phyloP scores from a whole-genome alignment of 2,888 invertebrate genomes.

The Zele albiditarsus region DNA sequence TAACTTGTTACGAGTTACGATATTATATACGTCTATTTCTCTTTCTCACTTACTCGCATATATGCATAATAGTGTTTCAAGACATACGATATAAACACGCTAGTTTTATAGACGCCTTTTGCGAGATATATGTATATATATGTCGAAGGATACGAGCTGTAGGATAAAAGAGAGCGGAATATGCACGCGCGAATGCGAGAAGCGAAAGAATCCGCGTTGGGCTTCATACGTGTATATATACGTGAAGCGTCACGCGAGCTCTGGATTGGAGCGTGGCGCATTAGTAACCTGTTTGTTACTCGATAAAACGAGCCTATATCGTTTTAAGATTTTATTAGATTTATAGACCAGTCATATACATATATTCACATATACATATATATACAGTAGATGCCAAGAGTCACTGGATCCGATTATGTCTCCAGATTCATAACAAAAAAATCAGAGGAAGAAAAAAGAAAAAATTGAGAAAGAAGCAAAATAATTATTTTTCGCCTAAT shows the following conservation, averaged over 20 bases:
- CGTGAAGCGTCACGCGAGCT: conserved; percentile 57
- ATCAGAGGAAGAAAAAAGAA: no score
- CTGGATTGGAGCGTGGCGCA: conserved; percentile 59
- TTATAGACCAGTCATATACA: conserved; percentile 61
- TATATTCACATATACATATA: conserved; percentile 2
- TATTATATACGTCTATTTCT: conserved; percentile 14
- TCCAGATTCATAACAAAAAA: background rate
- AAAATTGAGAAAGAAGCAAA: background rate
- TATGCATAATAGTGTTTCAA: background rate
- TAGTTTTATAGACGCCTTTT: conserved; percentile 33
- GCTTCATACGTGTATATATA: conserved; percentile 38
- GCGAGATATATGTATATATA: conserved; percentile 19
- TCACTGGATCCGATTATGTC: conserved; percentile 3
- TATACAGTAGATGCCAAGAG: conserved; percentile 18
- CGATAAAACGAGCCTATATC: conserved; percentile 63
- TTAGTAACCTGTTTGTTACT: conserved; percentile 66
- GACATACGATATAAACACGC: conserved; percentile 12
- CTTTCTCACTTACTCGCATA: background rate
- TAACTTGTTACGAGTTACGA: conserved; percentile 42
- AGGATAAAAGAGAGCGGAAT: conserved; percentile 27
- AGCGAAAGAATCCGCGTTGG: conserved; percentile 21
- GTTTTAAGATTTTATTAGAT: conserved; percentile 64
- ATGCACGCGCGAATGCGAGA: conserved; percentile 12
- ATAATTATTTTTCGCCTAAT: background rate
- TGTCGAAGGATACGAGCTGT: conserved; percentile 16